Base-by-base conservation (phyloP, 2,113 vertebrate genomes). In the Gallinago paraguaiae region DNA sequence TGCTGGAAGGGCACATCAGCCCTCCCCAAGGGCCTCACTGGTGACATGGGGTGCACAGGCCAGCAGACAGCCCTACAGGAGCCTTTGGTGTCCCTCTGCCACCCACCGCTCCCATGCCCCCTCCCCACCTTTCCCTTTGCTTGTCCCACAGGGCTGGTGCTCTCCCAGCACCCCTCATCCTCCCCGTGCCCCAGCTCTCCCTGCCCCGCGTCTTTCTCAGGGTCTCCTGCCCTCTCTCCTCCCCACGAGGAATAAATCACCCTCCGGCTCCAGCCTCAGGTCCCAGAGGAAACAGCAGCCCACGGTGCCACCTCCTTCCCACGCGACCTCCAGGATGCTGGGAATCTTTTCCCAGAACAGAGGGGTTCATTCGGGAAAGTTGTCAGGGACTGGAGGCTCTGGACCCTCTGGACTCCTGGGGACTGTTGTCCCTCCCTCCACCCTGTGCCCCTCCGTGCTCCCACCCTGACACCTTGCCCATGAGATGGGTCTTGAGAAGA, bases 331-430 rank as follows among this genome's bases (percentile, higher is more conserved):
- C 1, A 5, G 64, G 85, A 81, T 84, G 57, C 50, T 92, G 91
- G 71, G 92, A 78, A 91, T n/a, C 88, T 65, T 96, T 97, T 97
- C 88, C 92, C 97, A 97, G 79, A 63, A 16, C 22, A 39, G 91
- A 76, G 60, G 92, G 84, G 56, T 80, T 96, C 3, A 14, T 82
- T 75, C 10, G 16, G 92, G 53, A 96, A 95, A 97, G 91, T 48
- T 95, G 61, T 57, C 2, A 2, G 25, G 28, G 46, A 15, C 56
- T 37, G 27, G 67, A 80, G 82, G 39, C 79, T 90, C 63, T 67
- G 33, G 67, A 81, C 15, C 30, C 33, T 69, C 59, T 33, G 41
- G 20, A 24, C 9, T 54, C 37, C 3, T 24, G 37, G 30, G 25
- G 39, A 56, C 24, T 3, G 2, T 31, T 15, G 19, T 61, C 5